Base-by-base conservation (phyloP, 1,140 invertebrate genomes). In the Zaprionus tsacasi region DNA sequence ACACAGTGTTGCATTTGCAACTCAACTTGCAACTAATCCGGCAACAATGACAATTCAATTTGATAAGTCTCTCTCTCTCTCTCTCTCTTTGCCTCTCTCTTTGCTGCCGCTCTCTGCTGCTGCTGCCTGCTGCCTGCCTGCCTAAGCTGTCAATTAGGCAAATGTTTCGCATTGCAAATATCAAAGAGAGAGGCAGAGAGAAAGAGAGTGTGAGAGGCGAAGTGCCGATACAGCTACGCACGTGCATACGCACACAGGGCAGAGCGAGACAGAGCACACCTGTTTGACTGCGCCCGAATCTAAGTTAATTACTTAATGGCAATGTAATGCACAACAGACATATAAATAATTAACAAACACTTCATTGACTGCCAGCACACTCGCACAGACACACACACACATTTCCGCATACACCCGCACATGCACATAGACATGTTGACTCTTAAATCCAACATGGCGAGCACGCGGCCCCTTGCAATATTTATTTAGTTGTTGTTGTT, bases 241-340 rank as follows among this genome's bases (percentile, higher is more conserved):
- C 45, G 45, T 50, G 45, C 45, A 50, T 6, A 50, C n/a, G 27
- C 12, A 10, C 12, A 2, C 3, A 30, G 6, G 27, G 27, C 27
- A 30, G 27, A 30, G 27, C 27, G 27, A 30, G 27, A 30, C 27
- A 6, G 27, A 3, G 40, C 30, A 59, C 27, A 55, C 43, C 57
- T 43, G 55, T 52, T 59, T 35, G 40, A 56, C 50, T 77, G 48
- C 65, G 76, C 74, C 64, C 65, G 60, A 56, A 79, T 77, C 85
- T 64, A 72, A 88, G 83, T 89, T 88, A 88, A 88, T 88, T 88
- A 88, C 83, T 88, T 88, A 88, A 88, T 88, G 83, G 78, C 80
- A 83, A 78, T 83, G 85, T 89, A 83, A 88, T 88, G 83, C 82
- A 81, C 73, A 78, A 81, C 73, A 78, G 70, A 71, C 85, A 80